These are phyloP conservation scores for Margaritifera margaritifera DNA, from an alignment of 2,888 invertebrate genomes.

Conservation along the genomic window DNA sequence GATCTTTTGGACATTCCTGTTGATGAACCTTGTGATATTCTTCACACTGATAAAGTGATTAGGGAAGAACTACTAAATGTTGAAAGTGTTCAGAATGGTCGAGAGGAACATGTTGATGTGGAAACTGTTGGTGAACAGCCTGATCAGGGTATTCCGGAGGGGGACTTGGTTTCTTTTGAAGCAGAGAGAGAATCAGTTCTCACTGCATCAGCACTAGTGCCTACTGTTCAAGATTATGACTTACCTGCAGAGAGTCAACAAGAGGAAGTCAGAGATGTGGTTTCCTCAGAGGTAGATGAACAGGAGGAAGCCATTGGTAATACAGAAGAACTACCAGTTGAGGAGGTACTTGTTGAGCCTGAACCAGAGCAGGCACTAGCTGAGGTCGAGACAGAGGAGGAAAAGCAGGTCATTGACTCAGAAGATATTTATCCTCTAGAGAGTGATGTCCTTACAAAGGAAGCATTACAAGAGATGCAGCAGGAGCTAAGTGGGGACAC, in stretches of 20 bases:
- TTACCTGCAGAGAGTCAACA: conserved; percentile 25
- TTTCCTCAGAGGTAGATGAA: conserved; percentile 24
- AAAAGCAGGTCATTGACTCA: background rate
- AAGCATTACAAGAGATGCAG: conserved; percentile 5
- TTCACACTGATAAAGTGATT: conserved; percentile 10
- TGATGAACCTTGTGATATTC: conserved; percentile 19
- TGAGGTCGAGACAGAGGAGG: conserved; percentile 3
- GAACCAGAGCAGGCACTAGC: conserved; percentile 6
- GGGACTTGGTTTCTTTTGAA: conserved; percentile 37
- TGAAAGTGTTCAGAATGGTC: conserved; percentile 13
- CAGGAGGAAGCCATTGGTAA: background rate
- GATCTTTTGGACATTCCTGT: conserved; percentile 13
- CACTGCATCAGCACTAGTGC: conserved; percentile 4
- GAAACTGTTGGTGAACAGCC: conserved; percentile 12
- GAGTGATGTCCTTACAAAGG: conserved; percentile 11
- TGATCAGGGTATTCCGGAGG: conserved; percentile 31
- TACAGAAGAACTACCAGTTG: conserved; percentile 5
- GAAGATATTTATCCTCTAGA: conserved; percentile 2
- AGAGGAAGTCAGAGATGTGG: conserved; percentile 21
- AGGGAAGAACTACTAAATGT: conserved; percentile 9
- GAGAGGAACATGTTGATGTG: conserved; percentile 10
- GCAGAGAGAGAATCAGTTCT: conserved; percentile 29
- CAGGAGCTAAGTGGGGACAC: conserved; percentile 1
- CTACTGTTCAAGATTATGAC: conserved; percentile 18
- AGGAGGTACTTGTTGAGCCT: background rate